phyloP scores from a whole-genome alignment of 2,888 invertebrate genomes.

The Pseudanteris insignis region DNA sequence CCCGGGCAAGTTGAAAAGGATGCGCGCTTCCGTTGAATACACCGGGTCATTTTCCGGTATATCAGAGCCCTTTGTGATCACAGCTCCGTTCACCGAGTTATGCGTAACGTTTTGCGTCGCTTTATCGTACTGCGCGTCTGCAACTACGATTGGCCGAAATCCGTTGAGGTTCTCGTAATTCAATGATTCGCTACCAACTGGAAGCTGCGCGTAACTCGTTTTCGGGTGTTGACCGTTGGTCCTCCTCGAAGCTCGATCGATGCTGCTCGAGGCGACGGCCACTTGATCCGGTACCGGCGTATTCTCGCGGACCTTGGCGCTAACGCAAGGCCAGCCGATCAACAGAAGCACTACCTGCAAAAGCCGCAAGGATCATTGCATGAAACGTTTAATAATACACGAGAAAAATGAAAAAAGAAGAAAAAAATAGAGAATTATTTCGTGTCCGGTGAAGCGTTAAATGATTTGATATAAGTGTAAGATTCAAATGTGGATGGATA shows the following conservation, averaged over 20 bases:
- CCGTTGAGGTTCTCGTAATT: slow-evolving; percentile 60
- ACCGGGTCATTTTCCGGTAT: slow-evolving; percentile 51
- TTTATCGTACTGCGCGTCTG: slow-evolving; percentile 14
- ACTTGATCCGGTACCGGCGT: slow-evolving; percentile 56
- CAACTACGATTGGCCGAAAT: slow-evolving; percentile 55
- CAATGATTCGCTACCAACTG: slow-evolving; percentile 42
- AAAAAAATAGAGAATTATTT: background rate
- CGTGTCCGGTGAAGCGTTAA: background rate
- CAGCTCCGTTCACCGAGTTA: background rate
- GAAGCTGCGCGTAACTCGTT: slow-evolving; percentile 20
- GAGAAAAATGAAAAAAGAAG: too few species aligned
- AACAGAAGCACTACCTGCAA: slow-evolving; percentile 57
- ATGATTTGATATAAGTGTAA: background rate
- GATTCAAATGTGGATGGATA: too few species aligned
- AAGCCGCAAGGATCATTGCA: slow-evolving; percentile 10
- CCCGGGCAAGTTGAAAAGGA: slow-evolving; percentile 52
- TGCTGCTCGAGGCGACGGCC: slow-evolving; percentile 55
- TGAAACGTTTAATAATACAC: too few species aligned
- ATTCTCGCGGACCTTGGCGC: slow-evolving; percentile 40
- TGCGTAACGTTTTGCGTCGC: slow-evolving; percentile 32
- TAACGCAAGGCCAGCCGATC: slow-evolving; percentile 54
- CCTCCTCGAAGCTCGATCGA: slow-evolving; percentile 32
- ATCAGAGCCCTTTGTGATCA: slow-evolving; percentile 9
- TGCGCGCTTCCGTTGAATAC: slow-evolving; percentile 55
- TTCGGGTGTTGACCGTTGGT: slow-evolving; percentile 2